Percentiles rank a stretch among this genome's conserved stretches.
phyloP scores from a whole-genome alignment of 2,797 vertebrate species.

The Sebastes oblongus region DNA sequence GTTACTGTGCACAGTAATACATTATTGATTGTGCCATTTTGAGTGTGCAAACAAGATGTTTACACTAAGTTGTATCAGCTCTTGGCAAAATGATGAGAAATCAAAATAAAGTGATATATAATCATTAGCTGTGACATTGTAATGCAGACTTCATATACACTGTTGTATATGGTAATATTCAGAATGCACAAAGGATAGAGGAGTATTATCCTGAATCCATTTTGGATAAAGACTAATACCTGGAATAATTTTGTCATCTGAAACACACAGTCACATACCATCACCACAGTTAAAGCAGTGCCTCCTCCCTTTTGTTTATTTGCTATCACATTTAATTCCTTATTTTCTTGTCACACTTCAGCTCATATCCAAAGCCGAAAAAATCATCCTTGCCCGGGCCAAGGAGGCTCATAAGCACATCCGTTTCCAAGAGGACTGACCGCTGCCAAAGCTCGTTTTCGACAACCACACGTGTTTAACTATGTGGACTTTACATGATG shows the following conservation, averaged over 20 bases:
- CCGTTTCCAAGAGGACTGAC: constrained; percentile 88
- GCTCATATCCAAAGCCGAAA: constrained; percentile 96
- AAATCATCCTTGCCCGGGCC: constrained; percentile 89
- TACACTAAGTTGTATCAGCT: neutral
- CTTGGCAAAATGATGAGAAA: neutral
- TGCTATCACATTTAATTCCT: constrained; percentile 1
- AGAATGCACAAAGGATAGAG: neutral
- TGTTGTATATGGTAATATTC: neutral
- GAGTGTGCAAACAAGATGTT: neutral
- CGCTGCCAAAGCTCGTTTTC: neutral
- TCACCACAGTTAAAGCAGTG: neutral
- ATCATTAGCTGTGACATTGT: neutral
- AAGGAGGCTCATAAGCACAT: constrained; percentile 92
- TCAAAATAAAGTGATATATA: neutral
- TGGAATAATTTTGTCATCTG: neutral
- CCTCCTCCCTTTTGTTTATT: neutral
- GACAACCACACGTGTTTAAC: neutral
- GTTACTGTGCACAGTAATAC: neutral
- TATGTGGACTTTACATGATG: neutral
- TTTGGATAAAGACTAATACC: neutral
- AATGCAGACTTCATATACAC: neutral
- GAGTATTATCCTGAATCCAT: neutral
- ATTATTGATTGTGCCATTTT: neutral
- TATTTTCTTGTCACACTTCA: constrained; percentile 44
- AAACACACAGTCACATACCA: neutral